Conservation (phyloP, 1,140 invertebrate genomes). For the Oryctes rhinoceros region DNA sequence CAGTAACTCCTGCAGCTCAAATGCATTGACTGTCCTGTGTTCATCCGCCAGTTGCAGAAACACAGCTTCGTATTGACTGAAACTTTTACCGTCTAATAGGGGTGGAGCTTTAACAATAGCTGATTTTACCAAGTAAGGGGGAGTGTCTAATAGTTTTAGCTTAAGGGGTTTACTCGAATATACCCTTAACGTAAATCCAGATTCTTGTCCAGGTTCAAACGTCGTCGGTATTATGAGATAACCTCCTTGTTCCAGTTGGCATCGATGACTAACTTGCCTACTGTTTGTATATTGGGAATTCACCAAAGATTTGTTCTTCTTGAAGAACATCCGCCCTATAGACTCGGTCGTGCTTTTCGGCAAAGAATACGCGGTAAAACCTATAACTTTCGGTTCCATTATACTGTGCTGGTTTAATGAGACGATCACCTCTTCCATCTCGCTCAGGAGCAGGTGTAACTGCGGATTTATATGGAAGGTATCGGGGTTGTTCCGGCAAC, state of each 20-base stretch:
- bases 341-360: slow-evolving; percentile 75
- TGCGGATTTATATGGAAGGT: slow-evolving; percentile 95
- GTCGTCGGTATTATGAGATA: slow-evolving; percentile 91
- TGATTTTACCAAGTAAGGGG: slow-evolving; percentile 75
- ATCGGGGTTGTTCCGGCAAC: slow-evolving; percentile 90
- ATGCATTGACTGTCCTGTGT: slow-evolving; percentile 86
- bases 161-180: slow-evolving; percentile 84
- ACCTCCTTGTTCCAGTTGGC: slow-evolving; percentile 81
- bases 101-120: slow-evolving; percentile 78
- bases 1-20: slow-evolving; percentile 89
- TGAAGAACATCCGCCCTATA: slow-evolving; percentile 81
- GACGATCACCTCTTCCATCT: slow-evolving; percentile 86
- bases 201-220: slow-evolving; percentile 90
- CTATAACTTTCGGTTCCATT: slow-evolving; percentile 92
- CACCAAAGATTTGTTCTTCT: slow-evolving; percentile 85
- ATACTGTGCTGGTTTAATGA: slow-evolving; percentile 91
- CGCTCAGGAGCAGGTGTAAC: slow-evolving; percentile 80
- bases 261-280: slow-evolving; percentile 77
- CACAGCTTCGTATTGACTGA: slow-evolving; percentile 87
- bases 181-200: slow-evolving; percentile 83
- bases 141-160: slow-evolving; percentile 81
- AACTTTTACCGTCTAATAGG: slow-evolving; percentile 74
- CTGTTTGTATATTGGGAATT: slow-evolving; percentile 94
- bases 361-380: slow-evolving; percentile 87
- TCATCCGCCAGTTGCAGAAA: slow-evolving; percentile 92